Evolutionary conservation across 2,797 vertebrate species (phyloP).

Genomic region (Lateolabrax maculatus): DNA sequence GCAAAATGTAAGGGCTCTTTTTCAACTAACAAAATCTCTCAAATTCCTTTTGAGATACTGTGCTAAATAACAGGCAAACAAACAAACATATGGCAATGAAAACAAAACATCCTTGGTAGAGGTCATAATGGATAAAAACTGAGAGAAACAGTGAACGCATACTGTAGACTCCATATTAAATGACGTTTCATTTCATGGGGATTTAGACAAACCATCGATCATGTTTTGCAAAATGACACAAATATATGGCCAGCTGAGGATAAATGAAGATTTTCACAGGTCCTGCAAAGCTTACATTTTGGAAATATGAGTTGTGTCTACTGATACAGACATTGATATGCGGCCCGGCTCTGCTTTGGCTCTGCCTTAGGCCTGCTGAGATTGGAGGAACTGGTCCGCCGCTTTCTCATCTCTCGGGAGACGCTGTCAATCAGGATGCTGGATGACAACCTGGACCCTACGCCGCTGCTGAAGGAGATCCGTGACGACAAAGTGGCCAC

Average conservation of each 20-base stretch:
- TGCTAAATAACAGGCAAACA: constrained; percentile 14
- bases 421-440: constrained; percentile 94
- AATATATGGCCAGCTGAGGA: constrained; percentile 9
- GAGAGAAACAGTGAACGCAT: constrained; percentile 22
- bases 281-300: constrained; percentile 31
- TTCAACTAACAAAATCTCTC: constrained; percentile 38
- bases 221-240: constrained; percentile 30
- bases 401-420: constrained; percentile 95
- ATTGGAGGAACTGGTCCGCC: constrained; percentile 92
- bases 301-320: constrained; percentile 49
- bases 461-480: constrained; percentile 95
- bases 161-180: constrained; percentile 27
- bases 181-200: constrained; percentile 53
- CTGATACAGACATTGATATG: constrained; percentile 69
- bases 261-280: constrained; percentile 43
- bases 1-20: constrained; percentile 18
- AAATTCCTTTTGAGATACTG: constrained; percentile 24
- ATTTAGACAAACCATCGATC: constrained; percentile 53
- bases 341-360: constrained; percentile 27
- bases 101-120: constrained; percentile 18
- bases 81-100: constrained; percentile 30
- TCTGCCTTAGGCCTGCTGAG: constrained; percentile 90
- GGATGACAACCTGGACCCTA: constrained; percentile 92
- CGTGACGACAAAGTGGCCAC: constrained; percentile 95
- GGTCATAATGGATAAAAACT: constrained; percentile 25